Evolutionary conservation across 2,113 vertebrate genomes (phyloP).

Genomic region (Ceyx melanurus): DNA sequence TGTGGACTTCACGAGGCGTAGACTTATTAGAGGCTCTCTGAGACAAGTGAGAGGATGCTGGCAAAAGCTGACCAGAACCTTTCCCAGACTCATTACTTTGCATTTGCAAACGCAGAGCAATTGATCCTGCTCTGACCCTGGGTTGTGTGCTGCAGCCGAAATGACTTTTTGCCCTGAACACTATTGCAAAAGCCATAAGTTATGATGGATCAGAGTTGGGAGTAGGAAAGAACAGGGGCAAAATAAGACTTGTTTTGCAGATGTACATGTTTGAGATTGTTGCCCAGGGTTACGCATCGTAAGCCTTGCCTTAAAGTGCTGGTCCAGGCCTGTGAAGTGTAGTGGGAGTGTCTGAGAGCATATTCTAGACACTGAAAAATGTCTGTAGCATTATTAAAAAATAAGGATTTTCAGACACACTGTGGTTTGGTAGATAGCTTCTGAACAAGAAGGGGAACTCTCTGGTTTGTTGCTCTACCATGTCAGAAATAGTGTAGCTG

Average conservation of each 20-base stretch:
- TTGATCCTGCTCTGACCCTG: not conserved
- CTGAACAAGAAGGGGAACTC: not conserved
- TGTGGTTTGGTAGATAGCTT: not conserved
- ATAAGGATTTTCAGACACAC: not conserved
- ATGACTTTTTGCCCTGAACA: not conserved
- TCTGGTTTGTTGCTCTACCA: not conserved
- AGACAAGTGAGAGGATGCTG: not conserved
- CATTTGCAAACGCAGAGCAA: not conserved
- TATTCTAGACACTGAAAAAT: not conserved
- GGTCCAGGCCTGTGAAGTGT: not conserved
- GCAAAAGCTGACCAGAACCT: not conserved
- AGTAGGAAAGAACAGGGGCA: not conserved
- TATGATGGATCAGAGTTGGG: not conserved
- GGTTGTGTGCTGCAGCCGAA: not conserved
- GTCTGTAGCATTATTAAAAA: not conserved
- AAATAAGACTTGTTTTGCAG: not conserved
- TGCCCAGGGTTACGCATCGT: not conserved
- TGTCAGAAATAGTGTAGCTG: not conserved
- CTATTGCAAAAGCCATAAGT: not conserved
- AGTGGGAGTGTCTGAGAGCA: not conserved
- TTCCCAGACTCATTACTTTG: not conserved
- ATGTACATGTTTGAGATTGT: not conserved
- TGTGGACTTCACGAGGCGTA: not conserved
- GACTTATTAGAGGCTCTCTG: not conserved
- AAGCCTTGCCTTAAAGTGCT: not conserved